Evolutionary conservation across 1,140 invertebrate species (phyloP).

Genomic region (Macrosteles quadrilineatus): DNA sequence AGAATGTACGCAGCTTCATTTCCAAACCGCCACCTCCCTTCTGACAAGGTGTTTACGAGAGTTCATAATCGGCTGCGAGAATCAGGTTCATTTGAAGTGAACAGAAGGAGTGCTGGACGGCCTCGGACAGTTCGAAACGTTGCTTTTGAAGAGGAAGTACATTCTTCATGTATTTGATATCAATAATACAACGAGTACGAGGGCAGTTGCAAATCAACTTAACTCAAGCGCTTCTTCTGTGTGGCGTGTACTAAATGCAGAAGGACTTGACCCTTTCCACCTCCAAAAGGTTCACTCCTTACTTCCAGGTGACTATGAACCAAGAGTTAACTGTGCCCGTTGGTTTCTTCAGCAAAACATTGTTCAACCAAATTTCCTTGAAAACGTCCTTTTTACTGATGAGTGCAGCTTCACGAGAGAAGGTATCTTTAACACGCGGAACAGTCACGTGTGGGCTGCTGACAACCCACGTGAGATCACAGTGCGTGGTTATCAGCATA

Average conservation of each 20-base stretch:
- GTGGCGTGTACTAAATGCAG: too few species aligned
- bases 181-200: too few species aligned
- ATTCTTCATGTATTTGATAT: too few species aligned
- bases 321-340: not conserved
- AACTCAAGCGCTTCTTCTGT: too few species aligned
- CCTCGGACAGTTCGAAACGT: slow-evolving; percentile 14
- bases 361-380: slow-evolving; percentile 35
- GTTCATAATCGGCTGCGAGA: slow-evolving; percentile 2
- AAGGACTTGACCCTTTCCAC: too few species aligned
- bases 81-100: slow-evolving; percentile 8
- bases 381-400: slow-evolving; percentile 33
- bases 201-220: not conserved
- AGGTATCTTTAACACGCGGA: too few species aligned
- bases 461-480: not conserved
- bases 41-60: slow-evolving; percentile 10
- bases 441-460: not conserved
- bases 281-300: slow-evolving; percentile 4
- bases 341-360: slow-evolving; percentile 15
- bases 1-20: too few species aligned
- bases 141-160: slow-evolving; percentile 4
- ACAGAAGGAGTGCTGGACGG: slow-evolving; percentile 2
- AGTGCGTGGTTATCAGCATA: slow-evolving; percentile 7
- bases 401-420: not conserved
- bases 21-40: too few species aligned
- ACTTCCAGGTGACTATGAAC: not conserved